Evolutionary conservation across 2,113 vertebrate genomes (phyloP).

Genomic region (Lontra canadensis): DNA sequence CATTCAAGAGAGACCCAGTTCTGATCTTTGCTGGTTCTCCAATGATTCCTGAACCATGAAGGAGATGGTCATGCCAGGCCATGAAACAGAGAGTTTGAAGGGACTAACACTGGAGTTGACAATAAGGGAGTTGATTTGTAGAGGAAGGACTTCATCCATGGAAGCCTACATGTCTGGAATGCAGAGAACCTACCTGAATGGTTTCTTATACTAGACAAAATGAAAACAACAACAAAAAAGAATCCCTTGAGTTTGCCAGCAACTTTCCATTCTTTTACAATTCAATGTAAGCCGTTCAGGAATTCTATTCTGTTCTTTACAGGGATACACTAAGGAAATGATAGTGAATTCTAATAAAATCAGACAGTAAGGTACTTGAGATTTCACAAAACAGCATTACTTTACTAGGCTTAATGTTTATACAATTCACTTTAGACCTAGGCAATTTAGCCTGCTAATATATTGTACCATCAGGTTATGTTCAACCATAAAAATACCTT

Average conservation of each 20-base stretch:
- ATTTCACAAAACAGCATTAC: constrained; percentile 63
- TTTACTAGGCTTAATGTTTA: constrained; percentile 63
- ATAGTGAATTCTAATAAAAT: constrained; percentile 68
- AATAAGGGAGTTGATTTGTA: constrained; percentile 30
- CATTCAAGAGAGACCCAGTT: neutral
- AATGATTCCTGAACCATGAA: constrained; percentile 59
- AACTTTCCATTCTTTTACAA: constrained; percentile 50
- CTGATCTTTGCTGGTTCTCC: constrained; percentile 44
- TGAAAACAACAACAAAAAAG: neutral
- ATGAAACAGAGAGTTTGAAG: constrained; percentile 61
- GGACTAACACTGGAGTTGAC: neutral
- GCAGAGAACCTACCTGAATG: neutral
- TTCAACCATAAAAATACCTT: constrained; percentile 50
- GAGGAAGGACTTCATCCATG: constrained; percentile 34
- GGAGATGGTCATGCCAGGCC: constrained; percentile 36
- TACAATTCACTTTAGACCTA: constrained; percentile 55
- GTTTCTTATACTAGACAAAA: neutral
- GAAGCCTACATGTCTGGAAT: neutral
- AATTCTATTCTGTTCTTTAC: constrained; percentile 49
- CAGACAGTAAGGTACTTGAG: neutral
- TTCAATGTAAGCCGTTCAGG: neutral
- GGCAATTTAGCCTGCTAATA: constrained; percentile 50
- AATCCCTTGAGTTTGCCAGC: neutral
- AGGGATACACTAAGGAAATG: constrained; percentile 22
- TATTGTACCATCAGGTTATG: neutral